phyloP scores from a whole-genome alignment of 2,888 invertebrate species.

The Anoplius nigerrimus region DNA sequence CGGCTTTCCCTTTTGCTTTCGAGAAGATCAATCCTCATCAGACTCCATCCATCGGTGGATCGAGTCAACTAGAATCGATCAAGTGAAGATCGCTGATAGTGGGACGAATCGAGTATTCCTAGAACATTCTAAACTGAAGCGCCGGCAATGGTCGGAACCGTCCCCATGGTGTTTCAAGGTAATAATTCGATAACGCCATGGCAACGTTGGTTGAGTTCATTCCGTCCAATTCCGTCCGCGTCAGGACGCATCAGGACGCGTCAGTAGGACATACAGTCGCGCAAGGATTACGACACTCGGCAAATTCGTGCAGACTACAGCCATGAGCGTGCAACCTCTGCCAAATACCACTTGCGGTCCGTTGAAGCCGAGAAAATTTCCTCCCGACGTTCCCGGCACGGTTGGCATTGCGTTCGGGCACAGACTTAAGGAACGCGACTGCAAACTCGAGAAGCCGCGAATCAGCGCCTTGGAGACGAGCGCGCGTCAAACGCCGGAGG shows the following conservation, averaged over 20 bases:
- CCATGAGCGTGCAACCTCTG: conserved; percentile 46
- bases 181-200: conserved; percentile 8
- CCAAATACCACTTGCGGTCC: conserved; percentile 37
- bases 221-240: neutral
- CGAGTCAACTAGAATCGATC: conserved; percentile 15
- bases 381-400: conserved; percentile 54
- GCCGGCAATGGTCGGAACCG: too few species aligned
- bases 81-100: conserved; percentile 29
- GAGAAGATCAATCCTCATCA: neutral
- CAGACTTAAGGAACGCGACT: conserved; percentile 49
- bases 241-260: too few species aligned
- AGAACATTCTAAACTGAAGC: too few species aligned
- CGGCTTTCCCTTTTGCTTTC: neutral
- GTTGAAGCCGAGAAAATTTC: conserved; percentile 38
- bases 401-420: conserved; percentile 57
- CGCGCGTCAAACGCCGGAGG: conserved; percentile 21
- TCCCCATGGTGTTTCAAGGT: neutral
- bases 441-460: too few species aligned
- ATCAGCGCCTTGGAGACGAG: neutral
- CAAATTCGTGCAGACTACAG: neutral
- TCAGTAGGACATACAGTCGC: too few species aligned
- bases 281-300: too few species aligned
- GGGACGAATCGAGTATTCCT: neutral
- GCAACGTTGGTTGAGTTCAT: neutral
- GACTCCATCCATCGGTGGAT: conserved; percentile 36